phyloP scores from a whole-genome alignment of 2,888 invertebrate species.

The Empis livida region DNA sequence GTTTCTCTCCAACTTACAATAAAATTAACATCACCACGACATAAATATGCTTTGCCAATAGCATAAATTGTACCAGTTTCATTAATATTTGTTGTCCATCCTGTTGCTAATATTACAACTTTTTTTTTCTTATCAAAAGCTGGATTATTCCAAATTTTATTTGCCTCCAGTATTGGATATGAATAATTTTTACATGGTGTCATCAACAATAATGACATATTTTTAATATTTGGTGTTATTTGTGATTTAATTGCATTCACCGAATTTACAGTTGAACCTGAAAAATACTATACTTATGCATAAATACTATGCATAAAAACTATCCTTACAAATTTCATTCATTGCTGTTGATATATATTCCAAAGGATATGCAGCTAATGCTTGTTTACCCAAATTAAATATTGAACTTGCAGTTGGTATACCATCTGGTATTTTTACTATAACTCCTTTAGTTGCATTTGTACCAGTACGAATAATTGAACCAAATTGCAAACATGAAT shows the following conservation, averaged over 20 bases:
- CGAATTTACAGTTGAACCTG: slow-evolving; percentile 28
- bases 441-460: too few relatives aligned
- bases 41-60: slow-evolving; percentile 26
- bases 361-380: slow-evolving; percentile 30
- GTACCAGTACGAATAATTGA: too few relatives aligned
- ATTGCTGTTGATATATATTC: slow-evolving; percentile 25
- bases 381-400: slow-evolving; percentile 25
- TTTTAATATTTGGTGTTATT: slow-evolving; percentile 23
- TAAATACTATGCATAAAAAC: background rate
- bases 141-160: slow-evolving; percentile 26
- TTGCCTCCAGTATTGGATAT: slow-evolving; percentile 22
- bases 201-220: slow-evolving; percentile 28
- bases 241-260: slow-evolving; percentile 21
- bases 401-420: slow-evolving; percentile 17
- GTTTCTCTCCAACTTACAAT: slow-evolving; percentile 30
- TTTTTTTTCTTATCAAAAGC: slow-evolving; percentile 25
- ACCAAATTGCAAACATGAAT: too few relatives aligned
- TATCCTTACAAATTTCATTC: slow-evolving; percentile 26
- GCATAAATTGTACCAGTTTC: slow-evolving; percentile 21
- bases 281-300: background rate
- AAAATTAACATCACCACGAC: slow-evolving; percentile 30
- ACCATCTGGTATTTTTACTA: too few relatives aligned
- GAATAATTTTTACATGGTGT: slow-evolving; percentile 21
- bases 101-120: slow-evolving; percentile 30
- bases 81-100: slow-evolving; percentile 31